These are phyloP conservation scores for Hydrocynus forskahlii DNA, from an alignment of 2,797 vertebrate genomes.

Conservation along the genomic window DNA sequence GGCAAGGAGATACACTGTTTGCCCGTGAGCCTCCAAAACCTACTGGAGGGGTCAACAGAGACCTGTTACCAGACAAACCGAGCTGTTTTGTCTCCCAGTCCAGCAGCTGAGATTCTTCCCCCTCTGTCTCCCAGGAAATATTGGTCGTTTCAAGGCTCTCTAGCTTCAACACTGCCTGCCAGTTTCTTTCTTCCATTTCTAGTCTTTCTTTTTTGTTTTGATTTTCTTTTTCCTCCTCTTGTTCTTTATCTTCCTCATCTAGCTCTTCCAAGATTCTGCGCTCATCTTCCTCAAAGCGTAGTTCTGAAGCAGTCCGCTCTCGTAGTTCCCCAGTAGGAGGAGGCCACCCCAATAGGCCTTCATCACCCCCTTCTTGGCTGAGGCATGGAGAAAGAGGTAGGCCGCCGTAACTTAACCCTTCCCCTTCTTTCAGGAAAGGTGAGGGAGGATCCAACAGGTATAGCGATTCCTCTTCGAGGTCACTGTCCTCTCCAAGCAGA, in stretches of 20 bases:
- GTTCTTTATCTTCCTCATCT: conserved; percentile 72
- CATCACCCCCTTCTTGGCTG: conserved; percentile 89
- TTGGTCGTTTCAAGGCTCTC: conserved; percentile 73
- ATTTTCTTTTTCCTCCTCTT: conserved; percentile 50
- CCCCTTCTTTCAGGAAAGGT: conserved; percentile 77
- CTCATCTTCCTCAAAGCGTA: conserved; percentile 95
- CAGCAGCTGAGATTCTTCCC: conserved; percentile 65
- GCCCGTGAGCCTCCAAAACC: conserved; percentile 75
- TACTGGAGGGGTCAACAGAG: conserved; percentile 77
- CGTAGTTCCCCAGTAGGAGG: conserved; percentile 72
- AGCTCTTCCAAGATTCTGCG: conserved; percentile 83
- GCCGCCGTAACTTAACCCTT: conserved; percentile 70
- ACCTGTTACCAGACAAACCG: conserved; percentile 74
- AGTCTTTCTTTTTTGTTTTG: conserved; percentile 60
- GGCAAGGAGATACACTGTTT: conserved; percentile 74
- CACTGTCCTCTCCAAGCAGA: conserved; percentile 73
- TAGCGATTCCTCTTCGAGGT: conserved; percentile 78
- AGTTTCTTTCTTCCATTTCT: conserved; percentile 76
- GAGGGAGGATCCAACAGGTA: conserved; percentile 81
- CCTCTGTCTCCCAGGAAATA: conserved; percentile 50
- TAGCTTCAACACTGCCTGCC: conserved; percentile 84
- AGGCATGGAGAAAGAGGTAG: conserved; percentile 91
- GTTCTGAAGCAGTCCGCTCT: conserved; percentile 91
- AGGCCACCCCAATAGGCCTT: conserved; percentile 77
- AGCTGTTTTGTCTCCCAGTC: conserved; percentile 72